phyloP scores from a whole-genome alignment of 2,888 invertebrate species.

The Epinotia ramella region DNA sequence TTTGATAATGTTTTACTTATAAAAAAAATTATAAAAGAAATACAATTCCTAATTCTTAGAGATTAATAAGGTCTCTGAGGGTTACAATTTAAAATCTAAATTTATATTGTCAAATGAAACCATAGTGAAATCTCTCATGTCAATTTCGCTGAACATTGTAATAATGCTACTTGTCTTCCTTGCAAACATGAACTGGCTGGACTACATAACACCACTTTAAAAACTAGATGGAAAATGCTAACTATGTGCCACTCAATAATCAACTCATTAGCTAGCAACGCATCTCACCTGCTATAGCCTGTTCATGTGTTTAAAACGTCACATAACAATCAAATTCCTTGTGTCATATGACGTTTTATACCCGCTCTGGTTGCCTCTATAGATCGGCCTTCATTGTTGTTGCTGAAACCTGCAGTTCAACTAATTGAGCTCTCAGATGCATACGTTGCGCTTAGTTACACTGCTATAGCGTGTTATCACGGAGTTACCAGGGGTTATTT shows the following conservation, averaged over 20 bases:
- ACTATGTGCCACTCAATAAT: neutral
- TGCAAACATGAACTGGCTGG: too few relatives aligned
- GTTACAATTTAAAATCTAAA: too few relatives aligned
- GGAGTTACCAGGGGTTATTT: constrained; percentile 10
- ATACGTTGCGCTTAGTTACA: constrained; percentile 36
- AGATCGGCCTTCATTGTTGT: constrained; percentile 21
- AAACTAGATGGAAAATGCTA: neutral
- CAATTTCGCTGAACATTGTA: too few relatives aligned
- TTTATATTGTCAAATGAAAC: too few relatives aligned
- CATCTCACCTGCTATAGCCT: neutral
- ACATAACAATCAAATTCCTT: neutral
- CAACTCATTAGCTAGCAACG: constrained; percentile 2
- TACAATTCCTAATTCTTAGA: too few relatives aligned
- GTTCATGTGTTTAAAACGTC: neutral
- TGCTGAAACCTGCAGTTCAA: constrained; percentile 35
- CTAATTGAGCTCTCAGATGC: constrained; percentile 35
- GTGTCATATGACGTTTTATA: constrained; percentile 1
- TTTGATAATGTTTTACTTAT: too few relatives aligned
- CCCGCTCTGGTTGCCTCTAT: neutral
- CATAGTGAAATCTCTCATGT: too few relatives aligned
- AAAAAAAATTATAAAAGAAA: too few relatives aligned
- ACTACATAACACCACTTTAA: too few relatives aligned
- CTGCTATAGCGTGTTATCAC: constrained; percentile 28
- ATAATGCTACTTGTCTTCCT: too few relatives aligned
- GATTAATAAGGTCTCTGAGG: too few relatives aligned